These are phyloP conservation scores for Nebria salina DNA, from an alignment of 2,888 invertebrate genomes.

Conservation along the genomic window DNA sequence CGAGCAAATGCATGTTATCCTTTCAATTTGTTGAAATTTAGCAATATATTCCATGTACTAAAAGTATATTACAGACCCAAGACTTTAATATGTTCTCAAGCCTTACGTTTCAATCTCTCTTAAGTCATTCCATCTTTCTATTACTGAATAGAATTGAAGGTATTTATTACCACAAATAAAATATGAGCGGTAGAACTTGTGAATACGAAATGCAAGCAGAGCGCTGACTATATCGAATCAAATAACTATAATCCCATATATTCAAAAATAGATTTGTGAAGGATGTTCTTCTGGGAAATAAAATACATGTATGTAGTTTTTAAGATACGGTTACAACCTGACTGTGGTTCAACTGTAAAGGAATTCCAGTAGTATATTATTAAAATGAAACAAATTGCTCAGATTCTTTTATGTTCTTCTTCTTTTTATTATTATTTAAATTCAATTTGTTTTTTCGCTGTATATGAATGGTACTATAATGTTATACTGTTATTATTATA, in stretches of 20 bases:
- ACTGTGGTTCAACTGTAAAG: not conserved
- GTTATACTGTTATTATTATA: too few species aligned
- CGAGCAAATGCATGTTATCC: too few species aligned
- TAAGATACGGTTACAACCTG: not conserved
- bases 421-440: not conserved
- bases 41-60: not conserved
- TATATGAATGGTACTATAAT: not conserved
- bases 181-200: not conserved
- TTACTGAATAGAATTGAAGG: not conserved
- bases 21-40: too few species aligned
- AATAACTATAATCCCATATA: slow-evolving; percentile 23
- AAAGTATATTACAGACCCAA: not conserved
- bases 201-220: not conserved
- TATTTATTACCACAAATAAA: not conserved
- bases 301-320: slow-evolving; percentile 22
- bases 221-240: not conserved
- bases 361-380: not conserved
- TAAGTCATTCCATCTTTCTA: not conserved
- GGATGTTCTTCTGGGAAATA: not conserved
- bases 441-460: not conserved
- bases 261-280: slow-evolving; percentile 6
- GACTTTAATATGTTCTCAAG: not conserved
- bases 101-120: not conserved
- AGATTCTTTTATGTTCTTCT: not conserved
- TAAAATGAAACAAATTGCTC: not conserved